Evolutionary conservation across 1,140 invertebrate species (phyloP).

Genomic region (Brachionus asplanchnoidis): DNA sequence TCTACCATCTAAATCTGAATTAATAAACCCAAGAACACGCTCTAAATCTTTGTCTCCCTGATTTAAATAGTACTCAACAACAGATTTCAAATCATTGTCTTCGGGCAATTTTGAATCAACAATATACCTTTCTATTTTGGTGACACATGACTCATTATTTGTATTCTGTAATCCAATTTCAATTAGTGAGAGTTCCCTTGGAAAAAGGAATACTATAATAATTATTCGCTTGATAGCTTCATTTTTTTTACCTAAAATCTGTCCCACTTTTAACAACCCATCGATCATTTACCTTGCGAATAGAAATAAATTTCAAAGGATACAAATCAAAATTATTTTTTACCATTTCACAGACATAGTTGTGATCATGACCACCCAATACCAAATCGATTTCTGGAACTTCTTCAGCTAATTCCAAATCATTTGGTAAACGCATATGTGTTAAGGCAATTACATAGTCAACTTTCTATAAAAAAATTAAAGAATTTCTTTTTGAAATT

Average conservation of each 20-base stretch:
- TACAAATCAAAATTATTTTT: background rate
- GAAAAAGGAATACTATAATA: background rate
- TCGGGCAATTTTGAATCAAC: conserved; percentile 16
- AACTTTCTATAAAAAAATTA: background rate
- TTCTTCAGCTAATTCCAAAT: conserved; percentile 71
- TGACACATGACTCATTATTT: background rate
- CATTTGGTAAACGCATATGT: conserved; percentile 84
- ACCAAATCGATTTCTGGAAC: conserved; percentile 69
- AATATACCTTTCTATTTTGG: conserved; percentile 33
- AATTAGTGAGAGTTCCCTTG: background rate
- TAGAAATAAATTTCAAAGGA: background rate
- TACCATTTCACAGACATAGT: conserved; percentile 46
- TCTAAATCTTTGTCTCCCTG: conserved; percentile 72
- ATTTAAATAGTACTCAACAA: conserved; percentile 9
- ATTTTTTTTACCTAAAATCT: conserved; percentile 17
- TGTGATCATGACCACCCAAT: conserved; percentile 55
- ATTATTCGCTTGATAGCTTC: background rate
- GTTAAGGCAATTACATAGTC: conserved; percentile 82
- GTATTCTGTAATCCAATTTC: background rate
- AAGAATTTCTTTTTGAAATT: background rate
- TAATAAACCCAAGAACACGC: conserved; percentile 72
- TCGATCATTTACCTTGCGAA: background rate
- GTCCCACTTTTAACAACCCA: conserved; percentile 35
- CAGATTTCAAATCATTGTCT: conserved; percentile 18
- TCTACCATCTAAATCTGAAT: conserved; percentile 74